Percentiles rank a stretch among this genome's conserved stretches.
These are phyloP conservation scores for Muscicapa comitata DNA, from an alignment of 2,797 vertebrate genomes.

Conservation along the genomic window DNA sequence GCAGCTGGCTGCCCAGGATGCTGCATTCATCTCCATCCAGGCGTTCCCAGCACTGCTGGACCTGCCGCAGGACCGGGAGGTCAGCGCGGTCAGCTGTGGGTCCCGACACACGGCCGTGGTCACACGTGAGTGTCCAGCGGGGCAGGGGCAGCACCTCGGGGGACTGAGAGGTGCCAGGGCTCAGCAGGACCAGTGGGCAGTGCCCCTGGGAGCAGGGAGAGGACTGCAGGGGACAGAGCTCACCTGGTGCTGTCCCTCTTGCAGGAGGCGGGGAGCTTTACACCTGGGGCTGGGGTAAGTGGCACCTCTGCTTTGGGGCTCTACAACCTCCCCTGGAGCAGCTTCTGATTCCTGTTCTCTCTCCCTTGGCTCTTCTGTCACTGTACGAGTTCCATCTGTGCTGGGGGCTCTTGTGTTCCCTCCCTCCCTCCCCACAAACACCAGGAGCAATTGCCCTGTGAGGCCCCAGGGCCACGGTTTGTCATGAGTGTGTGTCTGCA, in stretches of 20 bases:
- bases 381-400: accelerated
- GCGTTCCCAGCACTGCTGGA: constrained; percentile 91
- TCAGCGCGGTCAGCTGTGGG: constrained; percentile 84
- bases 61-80: constrained; percentile 76
- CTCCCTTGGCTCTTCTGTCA: accelerated
- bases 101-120: constrained; percentile 88
- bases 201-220: neutral
- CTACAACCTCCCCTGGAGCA: accelerated
- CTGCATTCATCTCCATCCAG: constrained; percentile 88
- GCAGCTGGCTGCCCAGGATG: neutral
- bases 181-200: accelerated
- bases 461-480: accelerated
- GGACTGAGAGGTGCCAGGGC: neutral
- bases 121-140: constrained; percentile 76
- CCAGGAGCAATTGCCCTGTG: accelerated
- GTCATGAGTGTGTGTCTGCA: neutral
- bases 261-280: constrained; percentile 87
- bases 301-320: neutral
- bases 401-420: accelerated
- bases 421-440: accelerated
- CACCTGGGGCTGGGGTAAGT: constrained; percentile 98
- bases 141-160: accelerated
- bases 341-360: neutral
- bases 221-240: neutral
- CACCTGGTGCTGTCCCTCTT: neutral